Conservation (phyloP, 2,797 vertebrate genomes). For the Hapalemur alaotrensis region DNA sequence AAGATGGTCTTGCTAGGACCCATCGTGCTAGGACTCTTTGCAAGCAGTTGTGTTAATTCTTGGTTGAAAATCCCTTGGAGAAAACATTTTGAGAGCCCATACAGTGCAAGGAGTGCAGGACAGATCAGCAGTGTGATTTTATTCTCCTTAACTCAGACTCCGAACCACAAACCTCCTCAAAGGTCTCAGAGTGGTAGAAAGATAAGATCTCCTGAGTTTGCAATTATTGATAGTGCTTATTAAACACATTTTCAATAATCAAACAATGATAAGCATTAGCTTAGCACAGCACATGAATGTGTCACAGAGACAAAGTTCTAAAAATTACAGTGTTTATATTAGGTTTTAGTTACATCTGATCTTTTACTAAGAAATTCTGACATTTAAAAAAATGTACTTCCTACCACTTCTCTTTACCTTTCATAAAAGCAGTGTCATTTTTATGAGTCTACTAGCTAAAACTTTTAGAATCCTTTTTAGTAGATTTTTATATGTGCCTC, state of each 20-base stretch:
- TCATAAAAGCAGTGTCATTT: slow-evolving; percentile 38
- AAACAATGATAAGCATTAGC: slow-evolving; percentile 44
- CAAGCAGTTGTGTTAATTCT: not conserved
- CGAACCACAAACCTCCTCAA: slow-evolving; percentile 74
- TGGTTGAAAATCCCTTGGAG: slow-evolving; percentile 26
- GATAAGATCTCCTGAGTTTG: slow-evolving; percentile 65
- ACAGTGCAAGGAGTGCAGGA: not conserved
- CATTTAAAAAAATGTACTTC: not conserved
- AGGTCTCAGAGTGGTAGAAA: slow-evolving; percentile 28
- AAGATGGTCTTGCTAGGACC: not conserved
- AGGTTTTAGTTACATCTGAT: slow-evolving; percentile 6
- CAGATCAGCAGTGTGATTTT: slow-evolving; percentile 48
- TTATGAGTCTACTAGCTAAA: not conserved
- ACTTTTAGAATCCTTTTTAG: not conserved
- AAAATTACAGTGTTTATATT: not conserved
- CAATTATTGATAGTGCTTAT: slow-evolving; percentile 64
- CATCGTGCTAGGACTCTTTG: not conserved
- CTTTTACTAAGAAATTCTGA: slow-evolving; percentile 24
- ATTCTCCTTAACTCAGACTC: slow-evolving; percentile 60
- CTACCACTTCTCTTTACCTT: not conserved
- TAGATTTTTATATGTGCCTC: not conserved
- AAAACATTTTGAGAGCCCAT: slow-evolving; percentile 23
- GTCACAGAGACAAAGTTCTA: not conserved
- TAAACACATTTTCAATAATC: slow-evolving; percentile 59
- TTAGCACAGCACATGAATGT: not conserved